phyloP scores from a whole-genome alignment of 2,797 vertebrate genomes.

The Sebastiscus albofasciatus region DNA sequence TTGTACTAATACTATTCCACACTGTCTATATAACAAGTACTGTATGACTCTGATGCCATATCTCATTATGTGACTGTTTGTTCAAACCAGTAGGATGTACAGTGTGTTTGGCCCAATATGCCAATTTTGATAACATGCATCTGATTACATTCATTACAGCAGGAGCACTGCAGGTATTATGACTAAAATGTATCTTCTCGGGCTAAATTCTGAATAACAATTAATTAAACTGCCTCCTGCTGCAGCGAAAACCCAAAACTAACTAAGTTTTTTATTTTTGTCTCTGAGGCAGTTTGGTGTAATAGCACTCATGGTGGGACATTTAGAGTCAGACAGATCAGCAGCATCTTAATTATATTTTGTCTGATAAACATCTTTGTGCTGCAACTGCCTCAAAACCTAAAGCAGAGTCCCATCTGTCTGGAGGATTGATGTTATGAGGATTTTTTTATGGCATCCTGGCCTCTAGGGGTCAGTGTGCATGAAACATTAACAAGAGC shows the following conservation, averaged over 20 bases:
- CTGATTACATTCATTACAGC: neutral
- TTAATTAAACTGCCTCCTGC: neutral
- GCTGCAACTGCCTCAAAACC: no score
- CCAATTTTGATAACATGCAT: neutral
- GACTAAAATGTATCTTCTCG: neutral
- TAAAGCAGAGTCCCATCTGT: neutral
- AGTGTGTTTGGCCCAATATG: neutral
- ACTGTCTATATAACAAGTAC: neutral
- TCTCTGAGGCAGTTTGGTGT: no score
- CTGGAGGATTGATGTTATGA: neutral
- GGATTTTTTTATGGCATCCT: neutral
- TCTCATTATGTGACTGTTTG: no score
- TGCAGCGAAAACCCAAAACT: neutral
- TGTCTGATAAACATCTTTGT: neutral
- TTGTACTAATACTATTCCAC: neutral
- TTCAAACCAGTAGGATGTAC: neutral
- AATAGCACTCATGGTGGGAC: no score
- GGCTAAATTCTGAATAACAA: neutral
- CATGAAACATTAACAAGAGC: neutral
- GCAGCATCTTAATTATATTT: no score
- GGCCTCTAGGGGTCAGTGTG: constrained; percentile 25
- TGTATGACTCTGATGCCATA: neutral
- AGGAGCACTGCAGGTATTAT: neutral
- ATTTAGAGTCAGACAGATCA: no score
- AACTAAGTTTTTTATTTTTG: no score